Evolutionary conservation across 2,888 invertebrate species (phyloP), one percentile per base, ranked within the genome.

Genomic region (Pollenia angustigena): DNA sequence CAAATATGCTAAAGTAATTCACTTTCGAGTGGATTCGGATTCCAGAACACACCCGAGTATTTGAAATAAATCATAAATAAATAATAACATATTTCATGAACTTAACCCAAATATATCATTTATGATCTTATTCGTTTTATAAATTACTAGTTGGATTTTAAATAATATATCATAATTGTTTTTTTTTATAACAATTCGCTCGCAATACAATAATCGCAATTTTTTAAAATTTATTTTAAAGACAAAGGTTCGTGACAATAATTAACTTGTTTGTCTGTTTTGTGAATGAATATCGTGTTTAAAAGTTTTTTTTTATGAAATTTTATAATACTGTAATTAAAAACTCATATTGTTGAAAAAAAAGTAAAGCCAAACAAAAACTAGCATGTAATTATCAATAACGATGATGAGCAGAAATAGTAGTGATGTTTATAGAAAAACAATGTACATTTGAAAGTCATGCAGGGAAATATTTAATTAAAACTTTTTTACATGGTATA

Each of bases 281-380:
- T 23, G 42, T 68, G n/a, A 32, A 32, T 12, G n/a, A 66, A 42
- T 81, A 50, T 75, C 81, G 75, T 81, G 74, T 32, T 16, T 11
- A 68, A 44, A 48, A 32, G 32, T 44, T 60, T 81, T 75, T 60
- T 32, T 58, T 18, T 44, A 23, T 23, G 23, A 40, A 68, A 68
- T 14, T 60, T 66, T 42, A 50, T 58, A 60, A 81, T 60, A 66
- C 23, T 68, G 48, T 75, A 81, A 75, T 81, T 75, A 81, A 75
- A 75, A 81, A 60, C 58, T 75, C 42, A 66, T 68, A 81, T 68
- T 52, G 58, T 75, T 75, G 23, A 42, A 48, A 58, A 66, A 66
- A 74, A 46, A 40, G 1, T 46, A 50, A 72, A 23, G 11, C 2
- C 10, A 71, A 52, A n/a, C 32, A 32, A 52, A 40, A 54, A 46